A percentile compares a stretch with the other conserved stretches of the same genome.
Evolutionary conservation across 2,888 invertebrate genomes (phyloP).

Genomic region (Papilio protenor): DNA sequence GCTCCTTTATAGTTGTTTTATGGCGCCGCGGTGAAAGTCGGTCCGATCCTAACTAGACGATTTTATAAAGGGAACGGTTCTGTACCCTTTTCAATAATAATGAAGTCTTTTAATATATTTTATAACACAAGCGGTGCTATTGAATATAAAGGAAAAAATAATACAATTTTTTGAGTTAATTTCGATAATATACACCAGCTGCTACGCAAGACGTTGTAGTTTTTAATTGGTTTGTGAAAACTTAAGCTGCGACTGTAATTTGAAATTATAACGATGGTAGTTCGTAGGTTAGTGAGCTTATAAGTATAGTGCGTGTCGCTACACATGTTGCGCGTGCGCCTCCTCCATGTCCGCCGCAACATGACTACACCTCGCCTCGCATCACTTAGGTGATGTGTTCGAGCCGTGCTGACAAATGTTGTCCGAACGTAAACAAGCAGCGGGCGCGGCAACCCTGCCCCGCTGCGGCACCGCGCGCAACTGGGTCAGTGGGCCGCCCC

Average conservation of each 20-base stretch:
- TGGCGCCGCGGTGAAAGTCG: constrained; percentile 44
- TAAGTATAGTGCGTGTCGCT: background rate
- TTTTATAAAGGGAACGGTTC: constrained; percentile 15
- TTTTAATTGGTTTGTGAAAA: background rate
- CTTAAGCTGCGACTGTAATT: background rate
- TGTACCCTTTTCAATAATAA: constrained; percentile 3
- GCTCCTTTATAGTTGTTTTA: constrained; percentile 47
- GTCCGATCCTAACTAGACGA: constrained; percentile 32
- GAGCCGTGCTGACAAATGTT: constrained; percentile 62
- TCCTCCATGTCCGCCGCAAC: background rate
- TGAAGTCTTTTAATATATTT: constrained; percentile 5
- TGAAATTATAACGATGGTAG: background rate
- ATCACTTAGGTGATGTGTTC: constrained; percentile 47
- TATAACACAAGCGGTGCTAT: background rate
- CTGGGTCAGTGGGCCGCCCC: constrained; percentile 93
- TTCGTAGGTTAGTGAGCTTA: background rate
- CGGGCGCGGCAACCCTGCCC: constrained; percentile 83
- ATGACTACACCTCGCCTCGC: constrained; percentile 21
- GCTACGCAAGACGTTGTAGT: background rate
- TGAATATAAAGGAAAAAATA: background rate
- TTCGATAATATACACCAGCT: background rate
- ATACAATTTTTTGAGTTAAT: background rate
- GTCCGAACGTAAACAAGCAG: constrained; percentile 77
- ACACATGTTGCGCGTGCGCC: constrained; percentile 7
- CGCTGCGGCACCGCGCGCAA: constrained; percentile 87